phyloP scores from a whole-genome alignment of 1,140 invertebrate species.

The Proales similis region DNA sequence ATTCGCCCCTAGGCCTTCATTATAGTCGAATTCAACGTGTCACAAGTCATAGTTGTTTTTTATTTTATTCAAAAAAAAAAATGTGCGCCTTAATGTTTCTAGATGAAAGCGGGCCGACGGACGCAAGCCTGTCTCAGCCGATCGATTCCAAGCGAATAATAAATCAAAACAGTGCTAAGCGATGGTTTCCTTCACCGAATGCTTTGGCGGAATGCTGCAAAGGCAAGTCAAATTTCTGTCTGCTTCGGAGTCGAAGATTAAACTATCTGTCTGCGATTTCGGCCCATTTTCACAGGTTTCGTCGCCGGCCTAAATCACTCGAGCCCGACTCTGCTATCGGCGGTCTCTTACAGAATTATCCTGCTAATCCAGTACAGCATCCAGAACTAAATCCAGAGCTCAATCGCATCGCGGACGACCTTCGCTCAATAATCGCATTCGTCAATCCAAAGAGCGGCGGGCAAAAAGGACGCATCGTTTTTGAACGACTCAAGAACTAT shows the following conservation, averaged over 20 bases:
- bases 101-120: too few relatives aligned
- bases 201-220: slow-evolving; percentile 16
- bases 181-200: slow-evolving; percentile 37
- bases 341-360: slow-evolving; percentile 26
- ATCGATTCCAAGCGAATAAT: too few relatives aligned
- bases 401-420: neutral
- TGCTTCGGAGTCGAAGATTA: neutral
- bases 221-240: slow-evolving; percentile 2
- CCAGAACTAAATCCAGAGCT: slow-evolving; percentile 35
- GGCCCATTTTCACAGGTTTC: too few relatives aligned
- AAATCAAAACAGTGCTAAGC: too few relatives aligned
- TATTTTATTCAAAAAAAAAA: too few relatives aligned
- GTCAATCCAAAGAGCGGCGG: slow-evolving; percentile 38
- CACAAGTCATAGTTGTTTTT: too few relatives aligned
- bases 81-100: too few relatives aligned
- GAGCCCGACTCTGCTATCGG: slow-evolving; percentile 33
- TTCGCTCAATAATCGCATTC: slow-evolving; percentile 26
- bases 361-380: slow-evolving; percentile 34
- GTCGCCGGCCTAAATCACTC: slow-evolving; percentile 14
- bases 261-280: slow-evolving; percentile 1
- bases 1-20: too few relatives aligned
- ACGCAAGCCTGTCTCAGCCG: too few relatives aligned
- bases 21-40: too few relatives aligned
- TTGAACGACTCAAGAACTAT: slow-evolving; percentile 26
- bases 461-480: slow-evolving; percentile 18